A percentile compares a stretch with the other conserved stretches of the same genome.
Evolutionary conservation across 1,140 invertebrate species (phyloP).

Genomic region (Drosophila saltans): DNA sequence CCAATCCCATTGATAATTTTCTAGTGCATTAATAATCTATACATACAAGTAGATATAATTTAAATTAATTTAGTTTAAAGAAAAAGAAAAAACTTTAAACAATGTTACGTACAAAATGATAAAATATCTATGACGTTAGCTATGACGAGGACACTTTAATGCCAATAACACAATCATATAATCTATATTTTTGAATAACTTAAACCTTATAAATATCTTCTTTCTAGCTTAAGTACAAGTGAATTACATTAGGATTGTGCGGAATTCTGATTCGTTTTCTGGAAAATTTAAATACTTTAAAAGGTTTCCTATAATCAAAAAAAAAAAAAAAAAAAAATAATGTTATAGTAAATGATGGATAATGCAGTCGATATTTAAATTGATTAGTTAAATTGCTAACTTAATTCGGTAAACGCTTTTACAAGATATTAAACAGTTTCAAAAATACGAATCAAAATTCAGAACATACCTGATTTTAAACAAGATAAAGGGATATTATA

Average conservation of each 20-base stretch:
- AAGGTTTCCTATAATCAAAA: neutral
- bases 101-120: conserved; percentile 7
- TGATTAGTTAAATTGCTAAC: neutral
- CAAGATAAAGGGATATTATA: neutral
- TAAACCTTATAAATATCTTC: neutral
- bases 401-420: neutral
- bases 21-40: conserved; percentile 15
- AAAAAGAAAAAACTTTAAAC: conserved; percentile 8
- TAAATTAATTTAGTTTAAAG: neutral
- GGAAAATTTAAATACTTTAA: neutral
- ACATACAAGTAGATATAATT: neutral
- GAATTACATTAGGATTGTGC: conserved; percentile 1
- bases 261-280: conserved; percentile 4
- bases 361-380: neutral
- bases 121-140: neutral
- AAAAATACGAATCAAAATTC: conserved; percentile 5
- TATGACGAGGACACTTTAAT: conserved; percentile 6
- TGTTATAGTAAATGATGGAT: neutral
- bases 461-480: neutral
- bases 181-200: neutral
- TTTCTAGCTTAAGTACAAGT: neutral
- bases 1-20: conserved; percentile 17
- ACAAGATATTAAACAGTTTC: neutral
- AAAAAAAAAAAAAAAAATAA: neutral
- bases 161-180: conserved; percentile 4